These are phyloP conservation scores for Gryllus longicercus DNA, from an alignment of 2,888 invertebrate genomes.

Conservation along the genomic window DNA sequence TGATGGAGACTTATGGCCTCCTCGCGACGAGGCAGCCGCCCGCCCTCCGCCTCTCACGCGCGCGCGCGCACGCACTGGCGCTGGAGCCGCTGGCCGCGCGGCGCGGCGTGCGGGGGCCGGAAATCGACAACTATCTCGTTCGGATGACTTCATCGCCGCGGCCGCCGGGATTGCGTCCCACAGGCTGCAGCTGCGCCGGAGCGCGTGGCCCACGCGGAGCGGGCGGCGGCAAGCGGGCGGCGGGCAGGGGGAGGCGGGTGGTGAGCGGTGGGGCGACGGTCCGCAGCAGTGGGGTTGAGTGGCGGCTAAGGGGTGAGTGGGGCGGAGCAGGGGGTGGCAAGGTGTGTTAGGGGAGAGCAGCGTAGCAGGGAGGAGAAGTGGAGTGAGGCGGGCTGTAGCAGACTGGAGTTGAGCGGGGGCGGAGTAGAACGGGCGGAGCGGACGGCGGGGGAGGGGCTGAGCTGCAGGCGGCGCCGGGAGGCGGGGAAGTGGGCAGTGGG, in stretches of 20 bases:
- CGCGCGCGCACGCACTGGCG: too few relatives aligned
- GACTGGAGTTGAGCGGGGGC: too few relatives aligned
- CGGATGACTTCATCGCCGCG: conserved; percentile 8
- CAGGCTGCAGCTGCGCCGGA: not conserved
- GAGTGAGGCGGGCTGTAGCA: too few relatives aligned
- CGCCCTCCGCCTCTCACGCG: too few relatives aligned
- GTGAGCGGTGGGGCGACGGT: not conserved
- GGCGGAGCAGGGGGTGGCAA: not conserved
- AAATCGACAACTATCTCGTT: conserved; percentile 17
- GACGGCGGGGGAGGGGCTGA: not conserved
- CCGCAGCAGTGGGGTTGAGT: not conserved
- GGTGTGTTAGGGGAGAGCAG: too few relatives aligned
- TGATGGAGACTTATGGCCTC: too few relatives aligned
- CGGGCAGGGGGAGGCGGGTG: not conserved
- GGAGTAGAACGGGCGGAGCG: not conserved
- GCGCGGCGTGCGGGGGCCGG: not conserved
- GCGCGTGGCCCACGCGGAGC: not conserved
- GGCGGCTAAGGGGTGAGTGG: not conserved
- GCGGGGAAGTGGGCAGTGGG: too few relatives aligned
- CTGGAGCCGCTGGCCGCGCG: too few relatives aligned
- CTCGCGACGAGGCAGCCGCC: too few relatives aligned
- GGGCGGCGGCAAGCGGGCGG: not conserved
- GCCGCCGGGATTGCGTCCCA: not conserved
- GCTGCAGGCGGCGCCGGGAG: not conserved
- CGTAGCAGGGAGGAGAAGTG: too few relatives aligned